Conservation (phyloP, 2,888 invertebrate species). For the Opisthograptis luteolata region DNA sequence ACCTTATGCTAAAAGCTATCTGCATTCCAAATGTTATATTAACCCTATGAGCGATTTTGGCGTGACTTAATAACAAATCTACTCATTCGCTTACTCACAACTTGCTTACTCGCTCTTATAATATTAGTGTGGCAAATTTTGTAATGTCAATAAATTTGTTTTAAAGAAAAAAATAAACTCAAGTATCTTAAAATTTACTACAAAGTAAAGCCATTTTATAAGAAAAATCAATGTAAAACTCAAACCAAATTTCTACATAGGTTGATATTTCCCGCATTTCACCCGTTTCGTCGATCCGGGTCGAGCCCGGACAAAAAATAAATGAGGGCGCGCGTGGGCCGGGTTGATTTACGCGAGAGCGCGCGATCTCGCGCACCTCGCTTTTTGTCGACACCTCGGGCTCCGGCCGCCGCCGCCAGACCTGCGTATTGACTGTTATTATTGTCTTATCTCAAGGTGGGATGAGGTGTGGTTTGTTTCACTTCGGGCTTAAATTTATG, state of each 20-base stretch:
- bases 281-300: constrained; percentile 18
- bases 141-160: no score
- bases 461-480: no score
- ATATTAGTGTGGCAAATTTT: not conserved
- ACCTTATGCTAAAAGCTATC: no score
- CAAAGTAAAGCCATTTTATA: no score
- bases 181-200: no score
- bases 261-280: no score
- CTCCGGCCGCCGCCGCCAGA: not conserved
- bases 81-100: not conserved
- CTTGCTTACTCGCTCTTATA: not conserved
- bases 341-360: constrained; percentile 34
- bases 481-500: no score
- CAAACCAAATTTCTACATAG: no score
- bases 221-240: no score
- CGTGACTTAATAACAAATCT: not conserved
- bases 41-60: not conserved
- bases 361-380: constrained; percentile 17
- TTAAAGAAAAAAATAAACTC: no score
- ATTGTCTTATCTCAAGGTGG: not conserved
- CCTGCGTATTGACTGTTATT: not conserved
- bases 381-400: constrained; percentile 32
- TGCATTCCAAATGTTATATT: no score
- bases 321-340: constrained; percentile 26
- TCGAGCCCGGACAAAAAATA: constrained; percentile 33